Evolutionary conservation across 2,113 vertebrate species (phyloP).

Genomic region (Delphinus delphis): DNA sequence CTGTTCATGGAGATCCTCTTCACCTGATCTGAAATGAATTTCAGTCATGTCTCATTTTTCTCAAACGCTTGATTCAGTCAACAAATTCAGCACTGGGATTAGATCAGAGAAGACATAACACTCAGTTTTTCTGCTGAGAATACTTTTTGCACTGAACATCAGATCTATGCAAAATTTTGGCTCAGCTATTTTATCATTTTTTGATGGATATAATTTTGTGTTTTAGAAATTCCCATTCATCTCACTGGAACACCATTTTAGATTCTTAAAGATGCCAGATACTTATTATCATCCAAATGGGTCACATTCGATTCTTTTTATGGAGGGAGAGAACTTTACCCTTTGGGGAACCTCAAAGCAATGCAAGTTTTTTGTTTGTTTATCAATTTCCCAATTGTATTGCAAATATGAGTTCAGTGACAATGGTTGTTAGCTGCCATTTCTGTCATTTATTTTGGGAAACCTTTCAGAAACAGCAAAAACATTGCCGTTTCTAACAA

Average conservation of each 20-base stretch:
- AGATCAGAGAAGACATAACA: background rate
- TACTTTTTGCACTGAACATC: background rate
- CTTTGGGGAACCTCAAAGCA: background rate
- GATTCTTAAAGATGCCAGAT: slow-evolving; percentile 1
- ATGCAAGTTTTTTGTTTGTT: background rate
- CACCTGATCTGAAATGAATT: background rate
- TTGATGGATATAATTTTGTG: background rate
- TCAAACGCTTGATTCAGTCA: background rate
- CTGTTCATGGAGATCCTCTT: background rate
- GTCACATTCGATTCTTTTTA: slow-evolving; percentile 6
- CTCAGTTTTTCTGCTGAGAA: background rate
- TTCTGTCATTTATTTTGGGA: slow-evolving; percentile 19
- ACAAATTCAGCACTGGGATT: background rate
- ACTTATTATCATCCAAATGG: background rate
- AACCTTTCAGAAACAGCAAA: slow-evolving; percentile 54
- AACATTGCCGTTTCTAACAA: slow-evolving; percentile 55
- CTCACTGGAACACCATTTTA: background rate
- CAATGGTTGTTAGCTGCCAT: slow-evolving; percentile 13
- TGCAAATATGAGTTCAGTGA: background rate
- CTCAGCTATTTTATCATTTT: slow-evolving; percentile 12
- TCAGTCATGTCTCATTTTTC: background rate
- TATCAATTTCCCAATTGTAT: slow-evolving; percentile 3
- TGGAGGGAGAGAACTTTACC: background rate
- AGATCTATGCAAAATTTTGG: background rate
- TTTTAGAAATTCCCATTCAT: background rate